Evolutionary conservation across 2,888 invertebrate genomes (phyloP).

Genomic region (Leptinotarsa juncta): DNA sequence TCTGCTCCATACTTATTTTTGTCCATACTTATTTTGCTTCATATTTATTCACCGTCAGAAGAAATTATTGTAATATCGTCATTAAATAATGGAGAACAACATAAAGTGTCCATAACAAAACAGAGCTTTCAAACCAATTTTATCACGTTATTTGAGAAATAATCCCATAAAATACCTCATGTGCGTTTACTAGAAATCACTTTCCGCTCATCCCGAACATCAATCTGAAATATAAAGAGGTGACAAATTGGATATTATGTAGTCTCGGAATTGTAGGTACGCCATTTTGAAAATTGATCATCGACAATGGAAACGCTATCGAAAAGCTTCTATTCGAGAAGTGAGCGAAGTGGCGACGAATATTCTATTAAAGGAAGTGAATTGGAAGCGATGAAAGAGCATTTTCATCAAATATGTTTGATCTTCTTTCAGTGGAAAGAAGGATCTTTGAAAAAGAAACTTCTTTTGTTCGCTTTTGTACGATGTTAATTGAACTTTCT

Average conservation of each 20-base stretch:
- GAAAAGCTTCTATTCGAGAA: conserved; percentile 42
- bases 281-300: conserved; percentile 60
- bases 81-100: no score
- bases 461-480: conserved; percentile 33
- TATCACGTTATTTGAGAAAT: neutral
- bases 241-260: conserved; percentile 56
- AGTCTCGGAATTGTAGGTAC: conserved; percentile 54
- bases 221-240: conserved; percentile 49
- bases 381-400: conserved; percentile 59
- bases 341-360: conserved; percentile 59
- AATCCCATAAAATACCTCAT: neutral
- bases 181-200: neutral
- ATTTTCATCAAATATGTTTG: conserved; percentile 62
- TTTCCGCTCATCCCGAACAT: conserved; percentile 32
- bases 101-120: no score
- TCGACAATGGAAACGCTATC: conserved; percentile 54
- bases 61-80: no score
- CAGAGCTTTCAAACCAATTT: no score
- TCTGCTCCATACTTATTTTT: no score
- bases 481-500: conserved; percentile 42
- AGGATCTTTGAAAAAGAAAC: conserved; percentile 32
- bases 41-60: no score
- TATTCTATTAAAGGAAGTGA: conserved; percentile 62
- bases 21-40: no score
- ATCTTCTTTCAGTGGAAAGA: conserved; percentile 49